Base-by-base conservation (phyloP, 1,140 invertebrate species). In the Chironomus tepperi region DNA sequence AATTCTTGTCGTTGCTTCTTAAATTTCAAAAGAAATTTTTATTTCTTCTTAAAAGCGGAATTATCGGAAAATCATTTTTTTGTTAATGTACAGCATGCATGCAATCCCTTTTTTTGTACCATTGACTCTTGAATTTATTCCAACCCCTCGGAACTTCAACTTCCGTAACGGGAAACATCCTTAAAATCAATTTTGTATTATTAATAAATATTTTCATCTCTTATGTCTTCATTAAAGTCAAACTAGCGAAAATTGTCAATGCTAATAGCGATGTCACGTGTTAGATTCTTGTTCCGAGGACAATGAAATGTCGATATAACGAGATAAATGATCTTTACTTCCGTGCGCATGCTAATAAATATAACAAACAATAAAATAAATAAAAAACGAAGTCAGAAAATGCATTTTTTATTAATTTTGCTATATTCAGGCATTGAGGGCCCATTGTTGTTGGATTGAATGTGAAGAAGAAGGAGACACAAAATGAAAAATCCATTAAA, bases 281-380 rank as follows among this genome's bases (percentile, higher is more conserved):
- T 70, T 70, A 19, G 65, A 70, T 7, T 70, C 19, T n/a, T 43
- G 42, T 43, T 47, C 24, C 24, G 24, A 34, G 24, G 24, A 34
- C 24, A 34, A 34, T 34, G 15, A 47, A 8, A 67, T 67, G 18
- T 67, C 64, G n/a, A 15, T 21, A 21, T 70, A 70, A 70, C 65
- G 65, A 70, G 65, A 70, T 70, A 70, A 70, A 70, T 70, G 65
- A 70, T 70, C 65, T 18, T 70, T 3, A 70, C 65, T 70, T 70
- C 65, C 65, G 16, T 57, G 47, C 47, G n/a, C 47, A 57, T 57
- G 47, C n/a, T 57, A 57, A 57, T 34, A 34, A 34, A n/a, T 57
- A 12, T n/a, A n/a, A 12, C n/a, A n/a, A n/a, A 57, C 47, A 57
- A 57, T 57, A 57, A 12, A 57, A 57, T 12, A 57, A 57, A 57